Base-by-base conservation (phyloP, 2,888 invertebrate genomes). In the Eurois occulta region DNA sequence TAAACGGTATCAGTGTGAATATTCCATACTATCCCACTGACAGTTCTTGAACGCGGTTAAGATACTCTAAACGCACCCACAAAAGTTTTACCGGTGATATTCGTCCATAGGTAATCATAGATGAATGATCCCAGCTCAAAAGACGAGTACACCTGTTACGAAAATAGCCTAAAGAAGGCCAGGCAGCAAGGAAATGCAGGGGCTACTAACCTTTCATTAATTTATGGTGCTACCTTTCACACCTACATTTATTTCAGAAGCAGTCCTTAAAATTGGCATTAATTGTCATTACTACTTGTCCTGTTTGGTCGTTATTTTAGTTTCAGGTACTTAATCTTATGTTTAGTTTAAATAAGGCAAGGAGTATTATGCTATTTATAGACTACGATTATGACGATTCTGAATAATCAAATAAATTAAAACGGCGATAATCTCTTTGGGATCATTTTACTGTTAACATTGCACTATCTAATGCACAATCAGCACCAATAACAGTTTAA, bases 231-330 rank as follows among this genome's bases (percentile, higher is more conserved):
- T 21, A 28, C 28, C 65, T 75, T 35, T 65, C 48, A 65, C 64
- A 64, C 28, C 48, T 8, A 69, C 48, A 43, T 58, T 75, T 66
- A 43, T 66, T 10, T 65, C 67, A 77, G 16, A n/a, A 13, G 5
- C 4, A 55, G 16, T 28, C 48, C n/a, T 58, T 66, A 24, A 21
- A 58, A 78, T 35, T 41, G 48, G 35, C 28, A 73, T 60, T 79
- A 24, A 52, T 65, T 71, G 28, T 67, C 24, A 60, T 35, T 52
- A 35, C 58, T n/a, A 41, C 52, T 11, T 24, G 18, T 28, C 16
- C 43, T 55, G n/a, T 46, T 32, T 46, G 0, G 5, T 2, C n/a
- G 32, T 75, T n/a, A 68, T 79, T 74, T 16, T 13, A 79, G 6
- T 55, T 21, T 62, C 1, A 62, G 1, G 1, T 62, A 6, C 43